Conservation (phyloP, 2,113 vertebrate species). For the Corapipo altera region DNA sequence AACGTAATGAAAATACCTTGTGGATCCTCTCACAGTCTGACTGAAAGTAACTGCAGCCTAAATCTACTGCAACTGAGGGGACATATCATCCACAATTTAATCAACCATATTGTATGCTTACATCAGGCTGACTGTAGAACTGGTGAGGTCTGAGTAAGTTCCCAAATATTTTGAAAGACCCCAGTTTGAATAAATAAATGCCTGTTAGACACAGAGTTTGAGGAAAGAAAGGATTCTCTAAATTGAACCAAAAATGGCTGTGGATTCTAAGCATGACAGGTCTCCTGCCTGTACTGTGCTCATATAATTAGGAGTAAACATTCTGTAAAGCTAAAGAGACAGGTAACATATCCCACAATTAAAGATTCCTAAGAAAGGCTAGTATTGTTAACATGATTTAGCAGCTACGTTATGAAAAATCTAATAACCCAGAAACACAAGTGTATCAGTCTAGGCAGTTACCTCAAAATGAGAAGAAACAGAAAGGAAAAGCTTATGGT, state of each 20-base stretch:
- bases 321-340: neutral
- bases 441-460: neutral
- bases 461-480: neutral
- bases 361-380: neutral
- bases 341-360: neutral
- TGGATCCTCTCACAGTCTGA: neutral
- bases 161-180: neutral
- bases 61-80: neutral
- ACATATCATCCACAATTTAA: neutral
- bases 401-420: neutral
- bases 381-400: neutral
- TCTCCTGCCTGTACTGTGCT: neutral
- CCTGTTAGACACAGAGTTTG: neutral
- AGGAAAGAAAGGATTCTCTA: neutral
- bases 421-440: neutral
- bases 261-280: neutral
- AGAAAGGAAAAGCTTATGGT: neutral
- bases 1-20: neutral
- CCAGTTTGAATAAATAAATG: neutral
- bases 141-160: neutral
- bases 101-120: neutral
- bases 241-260: neutral
- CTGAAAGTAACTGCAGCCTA: neutral
- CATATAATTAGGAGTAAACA: neutral
- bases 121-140: neutral